These are phyloP conservation scores for Tetranychus truncatus DNA, from an alignment of 2,888 invertebrate genomes.

Conservation along the genomic window DNA sequence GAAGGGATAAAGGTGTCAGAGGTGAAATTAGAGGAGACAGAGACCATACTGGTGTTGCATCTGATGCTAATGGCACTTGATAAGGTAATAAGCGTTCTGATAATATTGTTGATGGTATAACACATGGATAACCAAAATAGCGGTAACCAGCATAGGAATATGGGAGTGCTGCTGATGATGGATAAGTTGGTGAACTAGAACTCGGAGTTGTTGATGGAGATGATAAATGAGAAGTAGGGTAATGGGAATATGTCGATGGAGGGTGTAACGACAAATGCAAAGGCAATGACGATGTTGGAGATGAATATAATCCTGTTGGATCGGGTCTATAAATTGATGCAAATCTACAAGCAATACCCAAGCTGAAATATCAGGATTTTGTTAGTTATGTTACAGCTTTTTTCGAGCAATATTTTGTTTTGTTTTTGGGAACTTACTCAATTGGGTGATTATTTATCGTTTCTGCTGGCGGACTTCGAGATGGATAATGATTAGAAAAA, in stretches of 20 bases:
- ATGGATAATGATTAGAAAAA: not conserved
- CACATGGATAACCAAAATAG: no score
- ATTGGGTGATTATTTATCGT: not conserved
- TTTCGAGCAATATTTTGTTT: not conserved
- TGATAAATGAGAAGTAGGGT: no score
- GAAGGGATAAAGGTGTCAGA: no score
- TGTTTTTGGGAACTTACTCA: not conserved
- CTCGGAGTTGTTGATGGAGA: no score
- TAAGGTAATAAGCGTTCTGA: no score
- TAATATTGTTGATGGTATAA: no score
- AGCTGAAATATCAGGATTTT: not conserved
- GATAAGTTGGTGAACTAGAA: no score
- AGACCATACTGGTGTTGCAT: no score
- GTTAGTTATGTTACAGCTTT: not conserved
- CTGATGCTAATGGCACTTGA: no score
- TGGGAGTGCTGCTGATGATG: no score
- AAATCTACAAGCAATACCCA: not conserved
- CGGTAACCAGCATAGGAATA: no score
- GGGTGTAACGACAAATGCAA: not conserved
- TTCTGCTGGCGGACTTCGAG: not conserved
- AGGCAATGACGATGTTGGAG: not conserved
- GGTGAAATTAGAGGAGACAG: no score
- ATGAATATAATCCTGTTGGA: not conserved
- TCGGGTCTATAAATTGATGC: not conserved
- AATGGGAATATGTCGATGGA: not conserved